Conservation (phyloP, 2,113 vertebrate species). For the Stomatorhinus ivindoensis region DNA sequence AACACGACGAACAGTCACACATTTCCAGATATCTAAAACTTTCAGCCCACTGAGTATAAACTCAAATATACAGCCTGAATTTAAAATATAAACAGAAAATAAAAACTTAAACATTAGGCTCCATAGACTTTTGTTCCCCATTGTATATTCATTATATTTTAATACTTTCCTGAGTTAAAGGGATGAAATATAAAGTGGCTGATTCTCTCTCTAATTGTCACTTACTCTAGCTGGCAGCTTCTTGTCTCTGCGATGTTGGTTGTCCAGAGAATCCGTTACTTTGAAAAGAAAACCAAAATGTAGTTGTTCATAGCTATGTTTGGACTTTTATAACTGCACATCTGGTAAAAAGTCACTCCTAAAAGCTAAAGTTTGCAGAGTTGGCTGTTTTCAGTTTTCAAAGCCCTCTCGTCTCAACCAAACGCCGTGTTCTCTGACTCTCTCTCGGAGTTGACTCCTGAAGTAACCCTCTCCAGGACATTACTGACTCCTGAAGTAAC, state of each 20-base stretch:
- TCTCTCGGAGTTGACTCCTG: neutral
- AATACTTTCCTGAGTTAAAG: conserved; percentile 3
- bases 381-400: neutral
- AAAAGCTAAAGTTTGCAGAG: neutral
- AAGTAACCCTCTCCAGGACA: neutral
- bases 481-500: neutral
- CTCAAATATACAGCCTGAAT: neutral
- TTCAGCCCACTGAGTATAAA: neutral
- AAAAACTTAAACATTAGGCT: neutral
- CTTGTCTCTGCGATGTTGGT: neutral
- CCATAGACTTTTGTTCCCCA: neutral
- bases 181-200: neutral
- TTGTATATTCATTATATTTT: neutral
- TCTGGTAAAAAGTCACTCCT: neutral
- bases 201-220: neutral
- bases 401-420: neutral
- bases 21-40: conserved; percentile 29
- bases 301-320: neutral
- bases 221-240: neutral
- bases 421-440: neutral
- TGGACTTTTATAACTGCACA: neutral
- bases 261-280: neutral
- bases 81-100: neutral
- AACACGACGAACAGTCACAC: conserved; percentile 28
- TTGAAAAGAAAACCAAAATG: neutral